Percentiles rank a stretch among this genome's conserved stretches.
Evolutionary conservation across 2,888 invertebrate genomes (phyloP).

Genomic region (Ctena decussata): DNA sequence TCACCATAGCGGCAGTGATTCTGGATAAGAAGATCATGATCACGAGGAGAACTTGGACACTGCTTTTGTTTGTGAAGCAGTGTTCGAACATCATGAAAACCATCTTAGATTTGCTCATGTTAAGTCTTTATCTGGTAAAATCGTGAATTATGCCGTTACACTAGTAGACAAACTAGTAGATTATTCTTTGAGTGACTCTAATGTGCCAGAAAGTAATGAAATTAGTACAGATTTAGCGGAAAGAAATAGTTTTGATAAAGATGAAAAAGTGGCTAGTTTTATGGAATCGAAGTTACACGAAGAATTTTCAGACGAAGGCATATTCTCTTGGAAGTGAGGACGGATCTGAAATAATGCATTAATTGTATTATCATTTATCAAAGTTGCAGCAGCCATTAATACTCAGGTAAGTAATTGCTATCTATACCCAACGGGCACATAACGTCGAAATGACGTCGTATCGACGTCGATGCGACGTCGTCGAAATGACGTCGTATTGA

Average conservation of each 20-base stretch:
- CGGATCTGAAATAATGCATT: slow-evolving; percentile 26
- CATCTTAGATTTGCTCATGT: not conserved
- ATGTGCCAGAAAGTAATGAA: not conserved
- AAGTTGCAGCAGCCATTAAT: too few species aligned
- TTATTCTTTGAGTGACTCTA: slow-evolving; percentile 49
- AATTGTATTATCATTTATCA: too few species aligned
- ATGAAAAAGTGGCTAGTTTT: slow-evolving; percentile 61
- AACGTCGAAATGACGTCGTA: too few species aligned
- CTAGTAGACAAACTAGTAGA: slow-evolving; percentile 6
- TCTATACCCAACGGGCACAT: too few species aligned
- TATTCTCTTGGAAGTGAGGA: slow-evolving; percentile 57
- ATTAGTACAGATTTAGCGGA: not conserved
- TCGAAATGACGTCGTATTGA: too few species aligned
- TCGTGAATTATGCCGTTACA: slow-evolving; percentile 53
- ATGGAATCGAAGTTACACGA: slow-evolving; percentile 60
- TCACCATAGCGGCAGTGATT: slow-evolving; percentile 38
- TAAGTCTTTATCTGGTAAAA: not conserved
- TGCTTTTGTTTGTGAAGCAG: slow-evolving; percentile 37
- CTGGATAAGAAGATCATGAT: slow-evolving; percentile 50
- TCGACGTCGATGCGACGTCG: too few species aligned
- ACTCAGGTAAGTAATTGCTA: too few species aligned
- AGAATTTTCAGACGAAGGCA: slow-evolving; percentile 58
- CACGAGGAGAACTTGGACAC: slow-evolving; percentile 31
- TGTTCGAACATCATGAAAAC: not conserved
- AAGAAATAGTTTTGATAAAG: slow-evolving; percentile 44